Evolutionary conservation across 2,797 vertebrate species (phyloP).

Genomic region (Silurus aristotelis): DNA sequence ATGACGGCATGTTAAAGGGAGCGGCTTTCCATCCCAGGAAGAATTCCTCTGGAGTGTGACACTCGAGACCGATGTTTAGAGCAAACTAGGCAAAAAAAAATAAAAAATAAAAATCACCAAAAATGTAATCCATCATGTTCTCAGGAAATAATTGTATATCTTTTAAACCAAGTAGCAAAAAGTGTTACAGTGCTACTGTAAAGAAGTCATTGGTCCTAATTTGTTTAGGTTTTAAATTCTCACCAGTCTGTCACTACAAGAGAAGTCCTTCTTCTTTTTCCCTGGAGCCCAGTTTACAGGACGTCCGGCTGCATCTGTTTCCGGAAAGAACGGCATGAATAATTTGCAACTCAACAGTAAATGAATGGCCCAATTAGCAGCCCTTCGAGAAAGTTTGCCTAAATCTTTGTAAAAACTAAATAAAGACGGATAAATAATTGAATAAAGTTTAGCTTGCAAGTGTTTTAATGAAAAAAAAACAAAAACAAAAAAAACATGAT

Average conservation of each 20-base stretch:
- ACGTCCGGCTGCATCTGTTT: slow-evolving; percentile 85
- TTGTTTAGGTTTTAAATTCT: not conserved
- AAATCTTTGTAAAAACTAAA: not conserved
- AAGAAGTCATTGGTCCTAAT: not conserved
- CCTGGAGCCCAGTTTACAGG: slow-evolving; percentile 88
- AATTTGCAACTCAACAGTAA: too few relatives aligned
- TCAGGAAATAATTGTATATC: too few relatives aligned
- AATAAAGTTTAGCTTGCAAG: too few relatives aligned
- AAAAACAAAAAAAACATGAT: too few relatives aligned
- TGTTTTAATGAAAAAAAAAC: too few relatives aligned
- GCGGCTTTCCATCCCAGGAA: slow-evolving; percentile 86
- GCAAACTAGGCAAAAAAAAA: slow-evolving; percentile 77
- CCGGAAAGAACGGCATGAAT: not conserved
- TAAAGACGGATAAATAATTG: too few relatives aligned
- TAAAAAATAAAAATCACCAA: not conserved
- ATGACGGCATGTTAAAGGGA: slow-evolving; percentile 76
- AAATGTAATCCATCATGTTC: not conserved
- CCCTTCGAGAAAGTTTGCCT: not conserved
- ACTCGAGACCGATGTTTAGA: slow-evolving; percentile 81
- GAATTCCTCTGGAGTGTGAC: slow-evolving; percentile 87
- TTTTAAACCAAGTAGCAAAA: not conserved
- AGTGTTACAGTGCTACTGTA: not conserved
- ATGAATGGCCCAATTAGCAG: not conserved
- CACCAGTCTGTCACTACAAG: slow-evolving; percentile 87
- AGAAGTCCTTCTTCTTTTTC: slow-evolving; percentile 91